Percentiles rank a stretch among this genome's conserved stretches.
These are phyloP conservation scores for Bombus turneri DNA, from an alignment of 1,140 invertebrate species.

Conservation along the genomic window DNA sequence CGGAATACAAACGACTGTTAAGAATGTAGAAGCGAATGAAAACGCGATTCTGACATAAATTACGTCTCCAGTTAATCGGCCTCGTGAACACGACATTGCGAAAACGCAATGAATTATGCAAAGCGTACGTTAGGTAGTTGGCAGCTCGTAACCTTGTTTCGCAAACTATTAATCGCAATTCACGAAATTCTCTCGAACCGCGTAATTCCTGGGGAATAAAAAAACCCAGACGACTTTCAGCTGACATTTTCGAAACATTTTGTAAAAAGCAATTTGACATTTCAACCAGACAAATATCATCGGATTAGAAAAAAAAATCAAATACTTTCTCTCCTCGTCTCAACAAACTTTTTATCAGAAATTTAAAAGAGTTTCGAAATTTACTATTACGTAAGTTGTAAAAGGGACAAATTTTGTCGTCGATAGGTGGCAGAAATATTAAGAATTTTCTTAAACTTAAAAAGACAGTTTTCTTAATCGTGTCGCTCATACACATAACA, in stretches of 20 bases:
- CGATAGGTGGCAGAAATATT: no score
- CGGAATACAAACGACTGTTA: conserved; percentile 10
- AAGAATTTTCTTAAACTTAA: no score
- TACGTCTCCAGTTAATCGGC: conserved; percentile 25
- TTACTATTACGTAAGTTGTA: no score
- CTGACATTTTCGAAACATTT: not conserved
- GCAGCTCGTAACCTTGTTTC: conserved; percentile 15
- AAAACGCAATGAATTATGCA: conserved; percentile 28
- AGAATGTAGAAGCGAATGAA: conserved; percentile 2
- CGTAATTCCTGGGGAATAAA: not conserved
- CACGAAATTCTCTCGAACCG: conserved; percentile 7
- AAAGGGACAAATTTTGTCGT: no score
- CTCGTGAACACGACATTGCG: not conserved
- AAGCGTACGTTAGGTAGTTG: conserved; percentile 5
- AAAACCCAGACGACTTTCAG: not conserved
- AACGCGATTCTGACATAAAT: conserved; percentile 23
- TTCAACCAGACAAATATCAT: not conserved
- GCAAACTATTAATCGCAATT: conserved; percentile 21
- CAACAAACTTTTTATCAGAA: no score
- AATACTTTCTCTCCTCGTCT: no score
- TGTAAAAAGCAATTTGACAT: not conserved
- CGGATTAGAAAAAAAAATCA: not conserved
- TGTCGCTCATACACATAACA: no score
- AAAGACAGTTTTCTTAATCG: no score
- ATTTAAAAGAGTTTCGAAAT: no score